A percentile compares a stretch with the other conserved stretches of the same genome.
phyloP scores from a whole-genome alignment of 2,888 invertebrate species.

The Agonopterix heracliana region DNA sequence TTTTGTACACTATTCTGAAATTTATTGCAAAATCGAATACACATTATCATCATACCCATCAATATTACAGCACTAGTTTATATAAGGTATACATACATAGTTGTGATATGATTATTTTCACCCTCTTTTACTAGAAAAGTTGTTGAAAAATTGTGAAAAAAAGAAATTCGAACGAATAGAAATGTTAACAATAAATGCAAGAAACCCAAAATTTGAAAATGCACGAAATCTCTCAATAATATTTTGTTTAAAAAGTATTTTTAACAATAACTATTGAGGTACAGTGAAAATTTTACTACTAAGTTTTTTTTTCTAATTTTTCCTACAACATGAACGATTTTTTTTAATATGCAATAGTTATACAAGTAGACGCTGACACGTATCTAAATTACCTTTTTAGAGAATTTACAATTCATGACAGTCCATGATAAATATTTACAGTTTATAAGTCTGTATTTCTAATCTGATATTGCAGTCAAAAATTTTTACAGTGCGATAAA shows the following conservation, averaged over 20 bases:
- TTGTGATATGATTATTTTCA: slow-evolving; percentile 69
- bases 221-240: slow-evolving; percentile 18
- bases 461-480: too few species aligned
- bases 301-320: slow-evolving; percentile 49
- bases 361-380: slow-evolving; percentile 54
- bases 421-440: slow-evolving; percentile 66
- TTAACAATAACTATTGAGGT: slow-evolving; percentile 17
- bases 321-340: slow-evolving; percentile 70
- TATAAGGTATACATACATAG: slow-evolving; percentile 50
- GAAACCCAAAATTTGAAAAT: slow-evolving; percentile 19
- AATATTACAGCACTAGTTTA: slow-evolving; percentile 39
- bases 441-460: slow-evolving; percentile 17
- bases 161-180: background rate
- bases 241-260: slow-evolving; percentile 6
- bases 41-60: slow-evolving; percentile 38
- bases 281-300: slow-evolving; percentile 46
- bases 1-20: slow-evolving; percentile 8
- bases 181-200: slow-evolving; percentile 7
- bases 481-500: too few species aligned
- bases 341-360: slow-evolving; percentile 34
- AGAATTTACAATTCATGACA: slow-evolving; percentile 57
- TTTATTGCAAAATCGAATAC: slow-evolving; percentile 45
- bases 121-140: slow-evolving; percentile 26
- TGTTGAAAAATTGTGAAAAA: too few species aligned
- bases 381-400: slow-evolving; percentile 44